These are phyloP conservation scores for Sisyra terminalis DNA, from an alignment of 2,888 invertebrate genomes.

Conservation along the genomic window DNA sequence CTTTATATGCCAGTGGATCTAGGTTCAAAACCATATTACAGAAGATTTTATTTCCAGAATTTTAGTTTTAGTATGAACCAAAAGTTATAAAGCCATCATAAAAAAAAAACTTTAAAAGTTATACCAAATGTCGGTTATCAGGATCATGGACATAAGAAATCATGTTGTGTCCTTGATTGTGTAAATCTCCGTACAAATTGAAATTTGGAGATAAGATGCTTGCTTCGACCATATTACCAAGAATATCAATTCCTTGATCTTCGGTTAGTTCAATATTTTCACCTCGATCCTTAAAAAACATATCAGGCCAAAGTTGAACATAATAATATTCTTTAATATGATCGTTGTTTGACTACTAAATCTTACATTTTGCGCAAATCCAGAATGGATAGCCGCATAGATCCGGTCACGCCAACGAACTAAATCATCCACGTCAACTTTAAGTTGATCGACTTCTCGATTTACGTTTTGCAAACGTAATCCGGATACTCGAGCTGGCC, in stretches of 20 bases:
- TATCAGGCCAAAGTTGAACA: too few relatives aligned
- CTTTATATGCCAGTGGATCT: too few relatives aligned
- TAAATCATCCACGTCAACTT: slow-evolving; percentile 48
- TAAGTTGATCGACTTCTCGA: slow-evolving; percentile 49
- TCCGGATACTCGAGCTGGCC: slow-evolving; percentile 51
- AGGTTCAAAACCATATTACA: too few relatives aligned
- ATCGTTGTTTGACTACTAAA: too few relatives aligned
- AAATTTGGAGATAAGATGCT: slow-evolving; percentile 50
- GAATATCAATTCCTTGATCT: slow-evolving; percentile 56
- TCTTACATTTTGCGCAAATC: slow-evolving; percentile 38
- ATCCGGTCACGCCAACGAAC: slow-evolving; percentile 63
- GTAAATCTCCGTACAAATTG: slow-evolving; percentile 58
- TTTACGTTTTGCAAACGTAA: slow-evolving; percentile 41
- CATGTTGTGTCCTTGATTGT: slow-evolving; percentile 69
- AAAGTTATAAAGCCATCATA: too few relatives aligned
- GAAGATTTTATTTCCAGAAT: too few relatives aligned
- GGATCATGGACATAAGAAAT: slow-evolving; percentile 68
- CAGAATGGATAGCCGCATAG: slow-evolving; percentile 49
- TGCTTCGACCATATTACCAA: slow-evolving; percentile 68
- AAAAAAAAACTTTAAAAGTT: too few relatives aligned
- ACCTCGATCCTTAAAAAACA: slow-evolving; percentile 39
- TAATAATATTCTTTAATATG: too few relatives aligned
- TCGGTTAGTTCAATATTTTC: slow-evolving; percentile 41
- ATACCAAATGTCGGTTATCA: slow-evolving; percentile 54
- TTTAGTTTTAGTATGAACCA: too few relatives aligned